Base-by-base conservation (phyloP, 2,888 invertebrate genomes). In the Agrypnus murinus region DNA sequence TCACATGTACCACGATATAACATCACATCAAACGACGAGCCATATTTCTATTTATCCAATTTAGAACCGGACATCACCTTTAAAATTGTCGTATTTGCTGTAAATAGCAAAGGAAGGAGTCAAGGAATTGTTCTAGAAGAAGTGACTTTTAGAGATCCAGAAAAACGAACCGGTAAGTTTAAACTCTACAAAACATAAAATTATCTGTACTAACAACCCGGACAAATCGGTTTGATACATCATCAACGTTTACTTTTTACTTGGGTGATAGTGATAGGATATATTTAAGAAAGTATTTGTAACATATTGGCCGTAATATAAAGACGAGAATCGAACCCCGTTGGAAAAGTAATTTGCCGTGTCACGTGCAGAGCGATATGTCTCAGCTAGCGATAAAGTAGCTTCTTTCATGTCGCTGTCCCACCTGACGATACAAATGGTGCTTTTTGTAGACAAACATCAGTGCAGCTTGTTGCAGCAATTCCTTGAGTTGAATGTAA, bases 71-170 rank as follows among this genome's bases (percentile, higher is more conserved):
- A 93, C 82, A 91, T 94, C 75, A 92, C 93, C 60, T 92, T 93
- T 84, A 90, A 93, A 79, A 90, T 95, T 74, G 91, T 90, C 59
- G 92, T 95, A 67, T 92, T 91, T 80, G 92, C 95, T 32, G 90
- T 92, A 80, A 95, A 95, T 88, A 90, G 91, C 79, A 95, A 95
- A 85, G 95, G 95, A 43, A 89, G 92, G 65, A 94, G 95, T 80
- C 87, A 89, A 65, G 90, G 92, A 10, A 91, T 92, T 74, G 87
- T 90, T 34, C 86, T 95, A 60, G 92, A 92, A 81, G 94, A 94
- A 84, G 90, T 95, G 77, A 91, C 93, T 60, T 93, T 95, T 85
- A 88, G 91, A 70, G 94, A 94, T 84, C 92, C 93, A 10, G 93
- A 93, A 84, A 94, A 93, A 84, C 87, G 92, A 77, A 92, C 92